Evolutionary conservation across 2,113 vertebrate genomes (phyloP).

Genomic region (Mustela lutreola): DNA sequence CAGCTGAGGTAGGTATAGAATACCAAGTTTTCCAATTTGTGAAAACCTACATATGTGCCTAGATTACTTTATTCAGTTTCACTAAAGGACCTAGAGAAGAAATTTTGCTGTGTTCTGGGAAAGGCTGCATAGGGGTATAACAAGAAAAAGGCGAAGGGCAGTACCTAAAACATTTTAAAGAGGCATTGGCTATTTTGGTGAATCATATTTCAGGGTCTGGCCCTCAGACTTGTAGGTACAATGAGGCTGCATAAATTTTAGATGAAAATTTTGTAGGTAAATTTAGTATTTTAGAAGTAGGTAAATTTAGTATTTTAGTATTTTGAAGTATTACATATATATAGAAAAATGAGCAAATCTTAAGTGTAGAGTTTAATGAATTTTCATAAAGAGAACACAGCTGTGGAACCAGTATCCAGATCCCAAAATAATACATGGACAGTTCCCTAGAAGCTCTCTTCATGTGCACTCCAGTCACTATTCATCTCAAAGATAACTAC

Average conservation of each 20-base stretch:
- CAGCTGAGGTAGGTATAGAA: neutral
- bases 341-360: neutral
- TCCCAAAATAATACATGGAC: neutral
- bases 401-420: neutral
- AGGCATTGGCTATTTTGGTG: neutral
- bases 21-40: conserved; percentile 11
- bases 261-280: neutral
- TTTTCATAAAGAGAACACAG: conserved; percentile 4
- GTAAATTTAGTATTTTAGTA: too few species aligned
- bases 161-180: neutral
- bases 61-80: conserved; percentile 11
- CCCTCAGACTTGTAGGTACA: neutral
- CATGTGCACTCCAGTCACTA: neutral
- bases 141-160: neutral
- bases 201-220: neutral
- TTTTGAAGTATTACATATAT: neutral
- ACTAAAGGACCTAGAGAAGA: neutral
- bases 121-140: neutral
- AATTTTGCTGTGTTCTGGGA: neutral
- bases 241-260: conserved; percentile 12
- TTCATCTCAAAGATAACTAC: neutral
- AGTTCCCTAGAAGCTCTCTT: neutral
- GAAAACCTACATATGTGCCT: neutral
- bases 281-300: neutral
- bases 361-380: conserved; percentile 11